Evolutionary conservation across 2,113 vertebrate species (phyloP), one percentile per base, ranked within the genome.

Genomic region (Chloroceryle aenea): DNA sequence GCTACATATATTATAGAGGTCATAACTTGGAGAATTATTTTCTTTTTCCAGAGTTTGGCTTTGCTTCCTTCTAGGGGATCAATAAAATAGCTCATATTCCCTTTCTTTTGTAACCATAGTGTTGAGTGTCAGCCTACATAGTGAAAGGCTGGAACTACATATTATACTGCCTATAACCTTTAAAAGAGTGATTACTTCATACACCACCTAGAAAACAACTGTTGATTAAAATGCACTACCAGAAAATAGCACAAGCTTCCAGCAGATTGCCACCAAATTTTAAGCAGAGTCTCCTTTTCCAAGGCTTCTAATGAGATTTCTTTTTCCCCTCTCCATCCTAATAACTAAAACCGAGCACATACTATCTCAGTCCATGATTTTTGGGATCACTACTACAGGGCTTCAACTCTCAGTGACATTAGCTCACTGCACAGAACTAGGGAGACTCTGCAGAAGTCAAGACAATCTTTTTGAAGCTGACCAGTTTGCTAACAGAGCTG

Each of bases 81-180:
- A 91, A 95, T 94, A 95, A 91, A 95, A 78, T 66, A 88, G 69
- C 75, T 93, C 80, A 66, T 59, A 83, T 87, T 90, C 92, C 88
- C 85, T 89, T 79, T 69, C 83, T 55, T 3, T 67, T 89, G 40
- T 87, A 92, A 76, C 75, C 64, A 38, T 53, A 34, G 12, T 64
- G 68, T 72, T 92, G 71, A 93, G 25, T 36, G 52, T 76, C 93
- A 67, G n/a, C 38, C 43, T n/a, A 58, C 42, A 34, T 18, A 87
- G 29, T 23, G 9, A 78, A 64, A 76, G 55, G n/a, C 67, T 91
- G 87, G 55, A 69, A 67, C 69, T 72, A 40, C 10, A 32, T 59
- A 32, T 61, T 68, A 36, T 61, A 62, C 56, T 83, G 86, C 27
- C 68, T 78, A 64, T 64, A 89, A 64, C 45, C 38, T 89, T 75